Conservation (phyloP, 2,113 vertebrate species). For the Tauraco erythrolophus region DNA sequence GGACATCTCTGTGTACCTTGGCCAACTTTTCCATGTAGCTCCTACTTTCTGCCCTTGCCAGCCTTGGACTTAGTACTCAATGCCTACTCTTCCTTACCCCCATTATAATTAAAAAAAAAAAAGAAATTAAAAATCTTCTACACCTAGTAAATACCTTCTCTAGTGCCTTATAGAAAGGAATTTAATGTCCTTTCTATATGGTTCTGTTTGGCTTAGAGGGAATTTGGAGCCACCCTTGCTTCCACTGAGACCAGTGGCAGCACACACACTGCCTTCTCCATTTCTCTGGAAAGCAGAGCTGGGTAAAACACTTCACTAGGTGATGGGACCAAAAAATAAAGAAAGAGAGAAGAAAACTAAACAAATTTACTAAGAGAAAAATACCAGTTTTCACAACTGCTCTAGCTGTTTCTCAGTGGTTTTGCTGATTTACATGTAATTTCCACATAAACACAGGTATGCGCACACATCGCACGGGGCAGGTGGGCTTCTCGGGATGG, state of each 20-base stretch:
- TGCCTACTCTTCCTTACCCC: background rate
- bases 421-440: background rate
- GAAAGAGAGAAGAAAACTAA: background rate
- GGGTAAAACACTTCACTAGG: background rate
- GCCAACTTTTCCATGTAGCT: background rate
- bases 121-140: background rate
- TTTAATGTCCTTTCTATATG: background rate
- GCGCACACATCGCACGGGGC: fast-evolving
- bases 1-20: background rate
- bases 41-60: background rate
- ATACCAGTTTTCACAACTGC: background rate
- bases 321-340: background rate
- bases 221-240: background rate
- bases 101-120: background rate
- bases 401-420: background rate
- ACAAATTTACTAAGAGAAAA: background rate
- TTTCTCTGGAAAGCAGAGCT: background rate
- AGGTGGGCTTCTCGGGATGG: background rate
- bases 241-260: background rate
- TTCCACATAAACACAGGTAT: background rate
- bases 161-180: background rate
- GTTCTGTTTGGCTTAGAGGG: background rate
- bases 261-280: fast-evolving
- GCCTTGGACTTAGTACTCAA: fast-evolving
- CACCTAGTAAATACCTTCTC: background rate